Evolutionary conservation across 35 echinoderm and acorn worm genomes (phyloP).

Genomic region (Anneissia japonica): DNA sequence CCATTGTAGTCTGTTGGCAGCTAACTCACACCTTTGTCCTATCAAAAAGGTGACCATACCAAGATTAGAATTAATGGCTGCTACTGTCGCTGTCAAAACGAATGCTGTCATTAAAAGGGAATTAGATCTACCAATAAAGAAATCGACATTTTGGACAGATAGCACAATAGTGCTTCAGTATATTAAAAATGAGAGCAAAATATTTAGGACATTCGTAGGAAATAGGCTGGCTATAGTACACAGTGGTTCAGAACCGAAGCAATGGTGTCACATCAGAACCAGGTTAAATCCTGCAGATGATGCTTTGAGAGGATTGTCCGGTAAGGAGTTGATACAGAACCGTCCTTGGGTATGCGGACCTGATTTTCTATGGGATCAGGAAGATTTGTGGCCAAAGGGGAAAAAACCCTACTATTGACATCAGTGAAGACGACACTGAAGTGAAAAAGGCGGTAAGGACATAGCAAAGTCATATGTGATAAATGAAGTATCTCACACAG

Average conservation of each 20-base stretch:
- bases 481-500: too few species aligned
- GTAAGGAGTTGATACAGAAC: background rate
- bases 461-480: too few species aligned
- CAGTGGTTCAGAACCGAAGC: background rate
- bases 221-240: background rate
- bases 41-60: conserved; percentile 45
- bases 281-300: background rate
- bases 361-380: background rate
- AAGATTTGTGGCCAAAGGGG: background rate
- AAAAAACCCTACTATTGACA: background rate
- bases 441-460: background rate
- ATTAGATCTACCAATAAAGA: conserved; percentile 24
- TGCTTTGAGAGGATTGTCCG: background rate
- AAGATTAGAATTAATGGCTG: conserved; percentile 44
- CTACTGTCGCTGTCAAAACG: conserved; percentile 29
- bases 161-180: background rate
- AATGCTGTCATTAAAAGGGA: conserved; percentile 19
- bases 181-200: background rate
- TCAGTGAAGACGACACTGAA: background rate
- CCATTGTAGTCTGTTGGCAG: conserved; percentile 16
- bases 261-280: background rate
- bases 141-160: background rate
- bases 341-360: background rate
- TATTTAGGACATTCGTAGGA: background rate
- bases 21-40: conserved; percentile 31